Conservation (phyloP, 2,888 invertebrate species). For the Drepanosiphum platanoidis region DNA sequence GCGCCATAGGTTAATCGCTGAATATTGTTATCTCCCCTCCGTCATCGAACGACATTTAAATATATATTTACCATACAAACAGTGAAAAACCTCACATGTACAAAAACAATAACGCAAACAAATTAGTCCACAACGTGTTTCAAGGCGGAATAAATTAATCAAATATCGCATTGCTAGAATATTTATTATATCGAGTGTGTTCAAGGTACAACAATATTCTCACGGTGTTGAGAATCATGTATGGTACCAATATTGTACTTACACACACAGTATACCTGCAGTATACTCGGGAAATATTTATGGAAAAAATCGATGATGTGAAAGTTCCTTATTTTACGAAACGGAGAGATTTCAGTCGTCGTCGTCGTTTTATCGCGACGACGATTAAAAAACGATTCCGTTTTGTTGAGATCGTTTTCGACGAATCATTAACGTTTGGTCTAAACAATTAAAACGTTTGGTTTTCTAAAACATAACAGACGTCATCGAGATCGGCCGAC, state of each 20-base stretch:
- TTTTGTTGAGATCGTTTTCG: too few species aligned
- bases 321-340: neutral
- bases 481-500: too few species aligned
- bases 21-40: neutral
- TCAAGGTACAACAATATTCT: neutral
- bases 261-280: neutral
- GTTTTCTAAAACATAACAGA: too few species aligned
- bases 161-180: neutral
- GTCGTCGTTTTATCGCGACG: too few species aligned
- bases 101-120: neutral
- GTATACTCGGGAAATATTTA: too few species aligned
- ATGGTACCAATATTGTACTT: neutral
- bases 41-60: neutral
- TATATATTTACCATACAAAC: neutral
- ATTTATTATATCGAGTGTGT: neutral
- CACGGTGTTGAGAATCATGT: neutral
- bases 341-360: neutral
- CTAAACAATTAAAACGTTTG: too few species aligned
- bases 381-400: too few species aligned
- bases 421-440: too few species aligned
- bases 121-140: neutral
- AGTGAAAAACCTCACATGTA: neutral
- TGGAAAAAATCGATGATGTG: too few species aligned
- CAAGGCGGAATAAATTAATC: conserved; percentile 3
- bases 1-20: neutral